phyloP scores from a whole-genome alignment of 2,113 vertebrate species.

The Myiagra hebetior region DNA sequence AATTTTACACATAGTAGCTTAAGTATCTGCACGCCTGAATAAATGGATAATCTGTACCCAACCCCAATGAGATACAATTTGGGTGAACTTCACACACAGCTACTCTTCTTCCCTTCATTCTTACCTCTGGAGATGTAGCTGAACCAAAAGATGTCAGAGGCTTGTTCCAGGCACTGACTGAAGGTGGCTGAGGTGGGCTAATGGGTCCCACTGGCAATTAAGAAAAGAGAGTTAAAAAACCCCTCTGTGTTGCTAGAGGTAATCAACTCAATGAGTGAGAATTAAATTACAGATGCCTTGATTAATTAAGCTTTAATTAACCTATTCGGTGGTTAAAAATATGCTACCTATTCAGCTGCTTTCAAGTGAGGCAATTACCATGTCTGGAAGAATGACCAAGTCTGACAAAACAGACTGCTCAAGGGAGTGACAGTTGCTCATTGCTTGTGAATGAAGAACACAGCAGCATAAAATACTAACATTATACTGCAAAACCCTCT shows the following conservation, averaged over 20 bases:
- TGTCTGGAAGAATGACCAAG: not conserved
- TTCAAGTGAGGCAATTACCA: not conserved
- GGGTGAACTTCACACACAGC: not conserved
- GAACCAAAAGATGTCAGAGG: slow-evolving; percentile 94
- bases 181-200: slow-evolving; percentile 93
- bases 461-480: not conserved
- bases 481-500: not conserved
- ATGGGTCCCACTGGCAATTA: slow-evolving; percentile 89
- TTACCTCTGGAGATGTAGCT: slow-evolving; percentile 84
- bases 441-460: not conserved
- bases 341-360: not conserved
- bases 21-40: fast-evolving
- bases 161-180: slow-evolving; percentile 99
- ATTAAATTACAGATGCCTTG: not conserved
- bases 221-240: not conserved
- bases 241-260: not conserved
- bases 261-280: not conserved
- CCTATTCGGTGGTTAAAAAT: not conserved
- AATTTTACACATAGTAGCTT: not conserved
- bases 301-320: not conserved
- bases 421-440: not conserved
- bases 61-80: not conserved
- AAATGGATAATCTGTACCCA: not conserved
- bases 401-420: not conserved
- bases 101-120: not conserved